Percentiles rank a stretch among this genome's conserved stretches.
These are phyloP conservation scores for Hartigia nigra DNA, from an alignment of 2,888 invertebrate species.

Conservation along the genomic window DNA sequence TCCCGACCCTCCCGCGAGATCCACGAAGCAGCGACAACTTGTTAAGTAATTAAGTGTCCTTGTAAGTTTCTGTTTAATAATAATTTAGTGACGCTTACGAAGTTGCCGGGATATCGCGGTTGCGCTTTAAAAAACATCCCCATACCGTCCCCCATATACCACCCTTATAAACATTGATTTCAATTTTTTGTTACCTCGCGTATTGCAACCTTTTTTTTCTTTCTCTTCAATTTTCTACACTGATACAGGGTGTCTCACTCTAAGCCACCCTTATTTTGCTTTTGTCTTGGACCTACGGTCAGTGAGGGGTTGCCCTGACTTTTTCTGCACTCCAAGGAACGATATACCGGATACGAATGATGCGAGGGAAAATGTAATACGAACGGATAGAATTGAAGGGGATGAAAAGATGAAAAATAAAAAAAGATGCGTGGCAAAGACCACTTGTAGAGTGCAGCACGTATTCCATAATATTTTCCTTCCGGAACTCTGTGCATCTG, in stretches of 20 bases:
- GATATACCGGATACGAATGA: too few species aligned
- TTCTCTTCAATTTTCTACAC: background rate
- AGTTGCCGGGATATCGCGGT: conserved; percentile 42
- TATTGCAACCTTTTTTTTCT: background rate
- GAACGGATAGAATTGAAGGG: too few species aligned
- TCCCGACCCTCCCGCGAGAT: conserved; percentile 10
- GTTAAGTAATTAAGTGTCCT: conserved; percentile 59
- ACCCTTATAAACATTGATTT: background rate
- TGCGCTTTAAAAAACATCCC: conserved; percentile 24
- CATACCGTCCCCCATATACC: background rate
- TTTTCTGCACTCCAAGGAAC: too few species aligned
- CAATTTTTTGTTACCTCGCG: background rate
- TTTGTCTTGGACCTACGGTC: too few species aligned
- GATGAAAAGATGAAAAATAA: background rate
- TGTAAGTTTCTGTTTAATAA: conserved; percentile 57
- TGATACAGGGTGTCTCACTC: background rate
- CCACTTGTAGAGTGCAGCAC: conserved; percentile 31
- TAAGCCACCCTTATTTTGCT: too few species aligned
- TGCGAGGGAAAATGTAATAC: too few species aligned
- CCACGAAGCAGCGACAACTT: conserved; percentile 50
- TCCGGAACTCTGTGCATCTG: background rate
- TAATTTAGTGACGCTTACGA: conserved; percentile 54
- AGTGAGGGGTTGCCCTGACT: too few species aligned
- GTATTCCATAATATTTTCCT: conserved; percentile 14
- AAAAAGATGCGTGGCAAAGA: conserved; percentile 13